phyloP scores from a whole-genome alignment of 1,140 invertebrate genomes.

The Aphis gossypii region DNA sequence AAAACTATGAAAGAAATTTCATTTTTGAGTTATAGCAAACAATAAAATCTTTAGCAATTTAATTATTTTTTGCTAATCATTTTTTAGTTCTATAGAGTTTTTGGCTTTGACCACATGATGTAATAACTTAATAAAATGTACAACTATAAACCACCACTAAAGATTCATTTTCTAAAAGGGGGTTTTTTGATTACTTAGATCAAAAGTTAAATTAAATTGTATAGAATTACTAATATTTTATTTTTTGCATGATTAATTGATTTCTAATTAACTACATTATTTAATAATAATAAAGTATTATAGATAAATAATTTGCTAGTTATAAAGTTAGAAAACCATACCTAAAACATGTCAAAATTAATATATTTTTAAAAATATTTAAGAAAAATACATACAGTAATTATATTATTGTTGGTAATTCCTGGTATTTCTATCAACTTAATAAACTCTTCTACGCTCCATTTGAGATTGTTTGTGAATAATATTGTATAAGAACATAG shows the following conservation, averaged over 20 bases:
- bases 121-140: too few species aligned
- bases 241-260: neutral
- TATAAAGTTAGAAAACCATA: neutral
- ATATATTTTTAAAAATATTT: neutral
- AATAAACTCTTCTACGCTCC: neutral
- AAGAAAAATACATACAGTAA: conserved; percentile 7
- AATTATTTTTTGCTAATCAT: neutral
- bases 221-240: too few species aligned
- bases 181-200: neutral
- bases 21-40: neutral
- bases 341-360: neutral
- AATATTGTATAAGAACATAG: conserved; percentile 36
- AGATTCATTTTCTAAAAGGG: neutral
- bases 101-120: neutral
- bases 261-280: neutral
- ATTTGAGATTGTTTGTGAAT: neutral
- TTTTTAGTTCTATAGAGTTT: neutral
- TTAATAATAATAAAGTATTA: neutral
- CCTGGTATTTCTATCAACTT: neutral
- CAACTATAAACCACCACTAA: too few species aligned
- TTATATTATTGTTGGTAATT: neutral
- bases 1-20: neutral
- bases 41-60: neutral
- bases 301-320: neutral
- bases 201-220: too few species aligned